Conservation (phyloP, 1,140 invertebrate genomes). For the Aphelenchoides besseyi region DNA sequence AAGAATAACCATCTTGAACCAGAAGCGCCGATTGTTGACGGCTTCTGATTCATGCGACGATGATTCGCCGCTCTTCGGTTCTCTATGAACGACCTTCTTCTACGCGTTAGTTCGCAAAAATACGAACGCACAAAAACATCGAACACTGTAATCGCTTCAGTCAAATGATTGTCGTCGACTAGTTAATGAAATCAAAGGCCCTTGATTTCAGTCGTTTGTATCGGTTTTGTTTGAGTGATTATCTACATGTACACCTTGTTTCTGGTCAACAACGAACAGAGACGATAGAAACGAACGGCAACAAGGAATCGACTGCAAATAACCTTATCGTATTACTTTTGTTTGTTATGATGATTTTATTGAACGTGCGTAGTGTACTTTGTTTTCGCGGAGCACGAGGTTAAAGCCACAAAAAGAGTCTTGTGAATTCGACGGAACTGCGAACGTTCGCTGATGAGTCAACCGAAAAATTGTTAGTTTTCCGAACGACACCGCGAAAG, state of each 20-base stretch:
- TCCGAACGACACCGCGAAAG: too few species aligned
- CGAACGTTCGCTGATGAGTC: background rate
- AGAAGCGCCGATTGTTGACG: conserved; percentile 28
- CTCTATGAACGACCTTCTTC: background rate
- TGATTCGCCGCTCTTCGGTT: background rate
- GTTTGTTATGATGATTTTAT: too few species aligned
- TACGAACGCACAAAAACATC: too few species aligned
- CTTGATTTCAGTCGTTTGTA: too few species aligned
- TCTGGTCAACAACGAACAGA: background rate
- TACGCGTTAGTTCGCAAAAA: too few species aligned
- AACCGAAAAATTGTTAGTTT: background rate
- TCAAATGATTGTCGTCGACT: too few species aligned
- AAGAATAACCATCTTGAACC: conserved; percentile 42
- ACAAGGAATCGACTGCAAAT: too few species aligned
- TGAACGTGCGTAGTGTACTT: background rate
- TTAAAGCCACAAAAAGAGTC: background rate
- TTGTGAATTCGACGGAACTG: background rate
- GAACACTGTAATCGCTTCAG: too few species aligned
- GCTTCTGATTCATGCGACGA: background rate
- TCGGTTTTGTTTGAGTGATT: too few species aligned
- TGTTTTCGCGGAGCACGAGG: conserved; percentile 4
- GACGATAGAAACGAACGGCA: background rate
- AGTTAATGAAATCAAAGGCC: too few species aligned
- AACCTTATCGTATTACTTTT: too few species aligned
- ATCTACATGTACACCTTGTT: too few species aligned